Conservation (phyloP, 2,888 invertebrate genomes). For the Vanessa cardui region DNA sequence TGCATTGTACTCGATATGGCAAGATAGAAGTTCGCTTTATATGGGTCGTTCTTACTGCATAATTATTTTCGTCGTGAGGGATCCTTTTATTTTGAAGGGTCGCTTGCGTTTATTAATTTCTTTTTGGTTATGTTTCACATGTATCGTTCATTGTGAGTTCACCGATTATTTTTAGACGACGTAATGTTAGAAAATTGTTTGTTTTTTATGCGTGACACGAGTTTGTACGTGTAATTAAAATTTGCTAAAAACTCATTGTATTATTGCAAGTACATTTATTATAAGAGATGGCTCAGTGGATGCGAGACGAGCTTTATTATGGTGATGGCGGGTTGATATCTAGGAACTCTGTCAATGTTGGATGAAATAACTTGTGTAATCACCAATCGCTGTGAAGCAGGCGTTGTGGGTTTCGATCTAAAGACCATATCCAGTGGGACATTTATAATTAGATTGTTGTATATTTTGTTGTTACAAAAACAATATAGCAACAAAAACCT, state of each 20-base stretch:
- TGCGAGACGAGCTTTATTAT: no score
- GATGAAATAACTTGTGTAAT: no score
- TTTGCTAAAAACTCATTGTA: not conserved
- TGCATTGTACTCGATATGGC: constrained; percentile 50
- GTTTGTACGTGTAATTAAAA: constrained; percentile 2
- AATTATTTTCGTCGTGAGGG: constrained; percentile 41
- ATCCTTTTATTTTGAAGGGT: constrained; percentile 38
- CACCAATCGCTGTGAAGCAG: no score
- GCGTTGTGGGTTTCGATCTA: no score
- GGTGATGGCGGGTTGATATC: no score
- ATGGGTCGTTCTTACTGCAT: constrained; percentile 51
- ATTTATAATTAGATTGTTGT: no score
- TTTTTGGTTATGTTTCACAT: constrained; percentile 62
- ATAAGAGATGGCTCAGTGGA: no score
- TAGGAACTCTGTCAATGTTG: no score
- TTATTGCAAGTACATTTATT: no score
- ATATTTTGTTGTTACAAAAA: no score
- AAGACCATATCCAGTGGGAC: no score
- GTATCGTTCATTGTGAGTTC: constrained; percentile 47
- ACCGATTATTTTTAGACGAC: constrained; percentile 51
- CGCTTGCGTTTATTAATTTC: constrained; percentile 25
- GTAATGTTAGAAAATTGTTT: constrained; percentile 31
- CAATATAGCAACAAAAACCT: no score
- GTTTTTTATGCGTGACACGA: constrained; percentile 33
- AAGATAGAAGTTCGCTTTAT: constrained; percentile 58